Conservation (phyloP, 2,888 invertebrate species). For the Calameuta pallipes region DNA sequence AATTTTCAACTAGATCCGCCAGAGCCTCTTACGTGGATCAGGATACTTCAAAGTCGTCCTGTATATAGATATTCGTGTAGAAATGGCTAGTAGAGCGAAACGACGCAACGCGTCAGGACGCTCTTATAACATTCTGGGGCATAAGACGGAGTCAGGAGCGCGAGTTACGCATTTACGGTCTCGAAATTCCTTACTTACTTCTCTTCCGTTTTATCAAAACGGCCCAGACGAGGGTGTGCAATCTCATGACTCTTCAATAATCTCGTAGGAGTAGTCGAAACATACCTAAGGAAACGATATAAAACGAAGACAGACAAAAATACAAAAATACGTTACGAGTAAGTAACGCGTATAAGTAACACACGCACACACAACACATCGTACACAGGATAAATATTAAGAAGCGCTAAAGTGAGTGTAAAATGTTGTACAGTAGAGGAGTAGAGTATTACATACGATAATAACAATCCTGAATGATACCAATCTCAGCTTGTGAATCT, state of each 20-base stretch:
- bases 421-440: slow-evolving; percentile 65
- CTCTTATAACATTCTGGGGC: not conserved
- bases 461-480: slow-evolving; percentile 58
- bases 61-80: slow-evolving; percentile 28
- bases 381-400: not conserved
- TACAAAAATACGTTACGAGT: slow-evolving; percentile 5
- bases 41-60: slow-evolving; percentile 22
- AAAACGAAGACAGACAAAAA: slow-evolving; percentile 4
- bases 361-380: not conserved
- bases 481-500: slow-evolving; percentile 66
- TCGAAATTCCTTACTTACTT: slow-evolving; percentile 23
- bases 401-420: slow-evolving; percentile 49
- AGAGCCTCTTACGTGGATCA: not conserved
- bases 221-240: slow-evolving; percentile 48
- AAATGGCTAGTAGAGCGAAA: not conserved
- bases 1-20: not conserved
- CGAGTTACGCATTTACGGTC: slow-evolving; percentile 13
- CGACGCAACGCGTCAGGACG: not conserved
- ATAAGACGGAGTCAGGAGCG: not conserved
- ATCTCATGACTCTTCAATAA: slow-evolving; percentile 65
- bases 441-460: slow-evolving; percentile 59
- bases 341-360: not conserved
- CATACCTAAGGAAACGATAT: slow-evolving; percentile 45
- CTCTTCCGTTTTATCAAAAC: not conserved
- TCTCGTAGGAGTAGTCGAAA: slow-evolving; percentile 59